Evolutionary conservation across 2,797 vertebrate genomes (phyloP), one percentile per base, ranked within the genome.

Genomic region (Xiphophorus birchmanni): DNA sequence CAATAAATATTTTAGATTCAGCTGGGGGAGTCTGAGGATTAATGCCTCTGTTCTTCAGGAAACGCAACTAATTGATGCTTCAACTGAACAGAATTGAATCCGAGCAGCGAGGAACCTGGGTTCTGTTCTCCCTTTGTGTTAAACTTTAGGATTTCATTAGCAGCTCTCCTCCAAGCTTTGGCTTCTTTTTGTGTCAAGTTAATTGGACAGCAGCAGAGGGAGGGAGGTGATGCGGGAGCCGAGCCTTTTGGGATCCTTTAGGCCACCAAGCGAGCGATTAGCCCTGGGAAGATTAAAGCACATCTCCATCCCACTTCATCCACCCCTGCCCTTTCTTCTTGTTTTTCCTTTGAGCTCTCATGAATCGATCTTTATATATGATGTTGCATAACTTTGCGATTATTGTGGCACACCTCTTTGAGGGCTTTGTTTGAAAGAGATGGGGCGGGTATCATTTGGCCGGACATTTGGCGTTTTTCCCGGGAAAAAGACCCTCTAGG

Each of bases 391-490:
- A 95, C 90, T 90, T 88, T 86, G 84, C 86, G 90, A 89, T 91
- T 86, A 92, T 88, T 85, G 85, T 72, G 3, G 88, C 67, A 89
- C 91, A 82, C 77, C 83, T 89, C 87, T 93, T 89, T 93, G 91
- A 93, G 90, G 82, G 63, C 88, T 92, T 92, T 93, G 91, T 92
- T 90, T 82, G 88, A 88, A 81, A 71, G 86, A 92, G 91, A 93
- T 86, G 90, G 88, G 89, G 92, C 85, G 84, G 78, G 82, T 90
- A 91, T 93, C 86, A 94, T 95, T 91, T 77, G 89, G 87, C 86
- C 65, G 63, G 94, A 91, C 91, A 89, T 90, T 91, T 94, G 92
- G 93, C 94, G 87, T 89, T 84, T 89, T 93, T 94, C 93, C 93
- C 76, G 56, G 87, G 81, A 65, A 35, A 45, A 18, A 13, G 89